Evolutionary conservation across 1,140 invertebrate genomes (phyloP), one percentile per base, ranked within the genome.

Genomic region (Notospermus geniculatus): DNA sequence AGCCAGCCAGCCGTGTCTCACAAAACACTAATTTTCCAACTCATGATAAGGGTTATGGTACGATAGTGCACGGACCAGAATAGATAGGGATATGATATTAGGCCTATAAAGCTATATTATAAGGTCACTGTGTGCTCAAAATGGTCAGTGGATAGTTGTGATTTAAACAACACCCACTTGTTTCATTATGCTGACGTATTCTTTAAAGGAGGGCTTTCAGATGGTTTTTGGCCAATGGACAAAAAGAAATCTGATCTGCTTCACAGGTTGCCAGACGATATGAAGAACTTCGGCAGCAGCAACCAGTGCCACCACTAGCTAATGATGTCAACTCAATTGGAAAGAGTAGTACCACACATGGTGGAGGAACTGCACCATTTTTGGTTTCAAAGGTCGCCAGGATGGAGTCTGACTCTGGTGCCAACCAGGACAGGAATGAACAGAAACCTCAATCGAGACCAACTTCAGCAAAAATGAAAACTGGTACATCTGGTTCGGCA

Each of bases 211-310:
- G 17, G n/a, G 30, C 23, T 25, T 41, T 23, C 55, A 19, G 9
- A 27, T 27, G n/a, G 29, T 36, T 36, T 22, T 30, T 36, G 22
- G 2, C 36, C 17, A 22, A 17, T 41, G 23, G 17, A 27, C 46
- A 45, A n/a, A 43, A 11, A 7, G 0, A 4, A 11, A 1, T 1
- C 32, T 2, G 0, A 2, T 1, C 15, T 53, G 54, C 13, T 64
- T 36, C 25, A 28, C 54, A 78, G 74, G 70, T 72, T 70, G 68
- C 76, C 4, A 66, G 70, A 43, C 59, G 76, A 52, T 78, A 75
- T 71, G 74, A 78, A 52, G 74, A 78, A 56, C 54, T 76, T 23
- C 46, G n/a, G n/a, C 46, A 50, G n/a, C 25, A 36, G 15, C 32
- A 36, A 15, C 32, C 32, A 7, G 5, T 36, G 4, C 5, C 32